Percentiles rank a stretch among this genome's conserved stretches.
phyloP scores from a whole-genome alignment of 23 tunicate genomes.

The Aplidium turbinatum region DNA sequence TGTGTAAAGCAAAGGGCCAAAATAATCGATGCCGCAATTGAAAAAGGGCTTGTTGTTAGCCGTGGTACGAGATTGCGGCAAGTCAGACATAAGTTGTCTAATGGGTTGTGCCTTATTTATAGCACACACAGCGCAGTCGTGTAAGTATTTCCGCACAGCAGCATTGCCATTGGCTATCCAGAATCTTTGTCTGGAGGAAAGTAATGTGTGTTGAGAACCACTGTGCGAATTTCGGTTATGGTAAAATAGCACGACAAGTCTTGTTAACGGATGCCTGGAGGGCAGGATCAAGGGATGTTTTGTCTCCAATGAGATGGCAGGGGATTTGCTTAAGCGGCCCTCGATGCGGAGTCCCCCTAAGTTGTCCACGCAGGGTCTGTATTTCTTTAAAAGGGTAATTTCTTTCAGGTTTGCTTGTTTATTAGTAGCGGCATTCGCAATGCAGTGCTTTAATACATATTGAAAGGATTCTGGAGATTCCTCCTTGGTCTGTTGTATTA shows the following conservation, averaged over 20 bases:
- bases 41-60: conserved; percentile 22
- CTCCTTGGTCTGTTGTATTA: not conserved
- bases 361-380: not conserved
- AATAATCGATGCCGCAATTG: conserved; percentile 12
- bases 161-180: conserved; percentile 2
- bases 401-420: not conserved
- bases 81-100: conserved; percentile 17
- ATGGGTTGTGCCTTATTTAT: conserved; percentile 7
- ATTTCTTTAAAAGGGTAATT: not conserved
- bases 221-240: not conserved
- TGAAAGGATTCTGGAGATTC: not conserved
- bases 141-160: not conserved
- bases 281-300: conserved; percentile 17
- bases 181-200: not conserved
- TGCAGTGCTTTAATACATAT: not conserved
- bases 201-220: not conserved
- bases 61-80: not conserved
- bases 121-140: conserved; percentile 11
- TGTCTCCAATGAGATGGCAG: conserved; percentile 1
- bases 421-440: not conserved
- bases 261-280: not conserved
- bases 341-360: not conserved
- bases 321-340: conserved; percentile 2
- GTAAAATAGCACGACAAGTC: not conserved
- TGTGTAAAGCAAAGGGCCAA: not conserved